These are phyloP conservation scores for Calycopis cecrops DNA, from an alignment of 1,140 invertebrate species.

Conservation along the genomic window DNA sequence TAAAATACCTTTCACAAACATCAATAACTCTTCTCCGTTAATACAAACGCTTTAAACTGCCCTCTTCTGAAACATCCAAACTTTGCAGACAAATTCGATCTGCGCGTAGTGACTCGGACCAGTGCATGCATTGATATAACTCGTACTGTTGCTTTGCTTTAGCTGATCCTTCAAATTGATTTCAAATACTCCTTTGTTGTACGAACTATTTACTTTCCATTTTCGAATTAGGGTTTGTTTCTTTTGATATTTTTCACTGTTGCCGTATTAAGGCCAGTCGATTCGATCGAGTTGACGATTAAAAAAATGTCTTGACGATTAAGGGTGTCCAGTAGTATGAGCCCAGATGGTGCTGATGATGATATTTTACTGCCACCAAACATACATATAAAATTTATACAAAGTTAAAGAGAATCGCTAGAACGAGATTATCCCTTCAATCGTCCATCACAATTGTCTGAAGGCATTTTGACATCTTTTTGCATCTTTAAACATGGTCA, in stretches of 20 bases:
- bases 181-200: conserved; percentile 13
- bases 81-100: conserved; percentile 73
- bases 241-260: conserved; percentile 2
- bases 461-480: too few relatives aligned
- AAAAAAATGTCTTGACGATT: too few relatives aligned
- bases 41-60: conserved; percentile 46
- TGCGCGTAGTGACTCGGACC: conserved; percentile 45
- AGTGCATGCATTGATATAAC: conserved; percentile 32
- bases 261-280: too few relatives aligned
- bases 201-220: conserved; percentile 1
- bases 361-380: too few relatives aligned
- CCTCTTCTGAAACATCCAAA: conserved; percentile 61
- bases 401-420: too few relatives aligned
- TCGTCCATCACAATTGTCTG: too few relatives aligned
- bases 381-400: too few relatives aligned
- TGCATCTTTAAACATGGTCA: too few relatives aligned
- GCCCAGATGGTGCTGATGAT: too few relatives aligned
- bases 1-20: conserved; percentile 26
- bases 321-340: too few relatives aligned
- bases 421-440: too few relatives aligned
- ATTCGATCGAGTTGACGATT: too few relatives aligned
- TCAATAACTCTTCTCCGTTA: conserved; percentile 41
- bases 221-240: conserved; percentile 3
- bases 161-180: conserved; percentile 1
- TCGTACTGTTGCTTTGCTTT: conserved; percentile 10